Percentiles rank a stretch among this genome's conserved stretches.
Conservation (phyloP, 2,888 invertebrate species). For the Archaeoteleia sp. region DNA sequence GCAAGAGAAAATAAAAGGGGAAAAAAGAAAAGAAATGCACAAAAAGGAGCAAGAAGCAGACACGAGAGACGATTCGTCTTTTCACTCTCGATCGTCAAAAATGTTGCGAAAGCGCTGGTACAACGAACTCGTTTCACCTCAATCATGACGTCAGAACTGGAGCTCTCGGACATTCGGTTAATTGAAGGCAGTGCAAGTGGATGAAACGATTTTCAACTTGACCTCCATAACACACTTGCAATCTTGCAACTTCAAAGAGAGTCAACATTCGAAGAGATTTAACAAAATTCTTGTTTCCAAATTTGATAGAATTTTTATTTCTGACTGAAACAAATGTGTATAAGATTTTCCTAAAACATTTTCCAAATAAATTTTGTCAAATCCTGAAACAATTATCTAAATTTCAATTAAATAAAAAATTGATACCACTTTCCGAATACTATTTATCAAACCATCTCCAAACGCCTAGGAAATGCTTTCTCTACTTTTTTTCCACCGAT, state of each 20-base stretch:
- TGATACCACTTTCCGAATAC: no score
- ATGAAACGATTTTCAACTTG: constrained; percentile 61
- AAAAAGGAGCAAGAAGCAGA: constrained; percentile 4
- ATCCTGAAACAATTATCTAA: no score
- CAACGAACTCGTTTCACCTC: constrained; percentile 59
- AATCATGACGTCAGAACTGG: constrained; percentile 56
- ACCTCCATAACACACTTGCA: constrained; percentile 55
- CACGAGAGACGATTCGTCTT: constrained; percentile 30
- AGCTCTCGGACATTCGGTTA: constrained; percentile 58
- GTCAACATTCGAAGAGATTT: constrained; percentile 23
- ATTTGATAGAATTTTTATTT: no score
- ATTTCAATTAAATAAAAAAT: no score
- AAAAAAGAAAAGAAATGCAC: constrained; percentile 9
- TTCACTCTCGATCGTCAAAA: constrained; percentile 45
- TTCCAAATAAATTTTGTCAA: no score
- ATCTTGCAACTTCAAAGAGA: constrained; percentile 47
- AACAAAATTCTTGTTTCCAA: no score
- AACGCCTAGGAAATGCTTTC: no score
- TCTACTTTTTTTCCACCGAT: no score
- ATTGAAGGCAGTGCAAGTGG: constrained; percentile 57
- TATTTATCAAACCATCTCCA: no score
- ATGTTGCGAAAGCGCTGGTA: constrained; percentile 52
- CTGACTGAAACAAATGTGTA: no score
- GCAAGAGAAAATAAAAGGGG: constrained; percentile 22
- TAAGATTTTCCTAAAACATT: no score